Conservation (phyloP, 64 coral and sea anemone species). For the Pocillopora verrucosa region DNA sequence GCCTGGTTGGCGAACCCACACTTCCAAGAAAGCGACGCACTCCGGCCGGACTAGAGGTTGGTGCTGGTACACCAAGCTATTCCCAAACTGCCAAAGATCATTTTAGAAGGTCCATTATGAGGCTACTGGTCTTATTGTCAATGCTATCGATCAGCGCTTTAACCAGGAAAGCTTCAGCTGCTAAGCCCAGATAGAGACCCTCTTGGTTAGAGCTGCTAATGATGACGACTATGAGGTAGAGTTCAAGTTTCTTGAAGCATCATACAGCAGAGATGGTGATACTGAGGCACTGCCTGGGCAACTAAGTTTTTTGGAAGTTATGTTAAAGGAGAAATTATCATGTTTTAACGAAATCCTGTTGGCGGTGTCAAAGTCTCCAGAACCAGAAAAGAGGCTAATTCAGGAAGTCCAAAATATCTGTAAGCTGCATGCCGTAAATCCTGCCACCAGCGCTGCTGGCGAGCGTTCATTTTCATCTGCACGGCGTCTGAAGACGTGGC, state of each 20-base stretch:
- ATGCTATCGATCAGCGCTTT: slow-evolving; percentile 35
- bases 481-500: slow-evolving; percentile 30
- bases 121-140: slow-evolving; percentile 27
- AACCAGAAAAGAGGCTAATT: slow-evolving; percentile 14
- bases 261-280: not conserved
- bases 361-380: slow-evolving; percentile 7
- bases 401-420: slow-evolving; percentile 40
- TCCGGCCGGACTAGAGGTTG: slow-evolving; percentile 24
- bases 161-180: slow-evolving; percentile 10
- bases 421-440: slow-evolving; percentile 49
- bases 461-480: slow-evolving; percentile 49
- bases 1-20: slow-evolving; percentile 15
- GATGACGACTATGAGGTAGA: not conserved
- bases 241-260: not conserved
- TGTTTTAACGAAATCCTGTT: slow-evolving; percentile 37
- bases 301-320: slow-evolving; percentile 20
- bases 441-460: slow-evolving; percentile 42
- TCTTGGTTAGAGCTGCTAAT: slow-evolving; percentile 34
- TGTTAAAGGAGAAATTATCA: slow-evolving; percentile 15
- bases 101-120: slow-evolving; percentile 39
- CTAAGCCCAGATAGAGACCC: slow-evolving; percentile 32
- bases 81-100: slow-evolving; percentile 24
- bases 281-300: slow-evolving; percentile 19
- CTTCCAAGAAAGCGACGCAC: slow-evolving; percentile 11
- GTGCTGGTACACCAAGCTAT: slow-evolving; percentile 20